Evolutionary conservation across 2,113 vertebrate genomes (phyloP), one percentile per base, ranked within the genome.

Genomic region (Athene cunicularia): DNA sequence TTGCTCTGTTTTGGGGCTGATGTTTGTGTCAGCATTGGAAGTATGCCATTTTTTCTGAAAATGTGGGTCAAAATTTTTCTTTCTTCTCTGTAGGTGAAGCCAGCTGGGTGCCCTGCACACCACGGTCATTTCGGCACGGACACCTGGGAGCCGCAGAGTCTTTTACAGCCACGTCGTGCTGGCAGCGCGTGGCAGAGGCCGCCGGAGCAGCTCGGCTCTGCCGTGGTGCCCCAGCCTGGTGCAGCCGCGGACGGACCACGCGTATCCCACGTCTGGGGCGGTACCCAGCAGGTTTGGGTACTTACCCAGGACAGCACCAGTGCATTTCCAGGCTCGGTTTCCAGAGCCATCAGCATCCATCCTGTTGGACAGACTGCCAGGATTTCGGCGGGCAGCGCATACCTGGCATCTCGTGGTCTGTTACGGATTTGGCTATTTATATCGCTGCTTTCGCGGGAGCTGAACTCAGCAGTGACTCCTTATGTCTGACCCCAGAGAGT

Each of bases 171-270:
- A 58, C 30, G 14, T 22, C 1, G 4, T n/a, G 20, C 53, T 35
- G 71, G 50, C 43, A 73, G 59, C 7, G 0, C 4, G 50, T 49
- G 85, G 8, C 66, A 11, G 11, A 33, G 55, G 74, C 7, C 2
- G 0, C 6, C 0, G 39, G 55, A 0, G 47, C 2, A 7, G 59
- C 71, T 16, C 15, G 24, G 24, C 33, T 28, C 5, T n/a, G 21
- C 39, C 0, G 0, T 2, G 50, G 28, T 14, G 67, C 67, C 32
- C 12, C 27, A 24, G 30, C 39, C 24, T 7, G 1, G 32, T 3
- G 4, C 30, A 5, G 3, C 27, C 3, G 33, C 5, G 1, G 5
- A 35, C 5, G 1, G 5, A 23, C n/a, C 16, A 4, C 2, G 2
- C 9, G 1, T 2, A 0, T 26, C 86, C 41, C 9, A 0, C 1